Evolutionary conservation across 2,888 invertebrate species (phyloP).

Genomic region (Schrankia costaestrigalis): DNA sequence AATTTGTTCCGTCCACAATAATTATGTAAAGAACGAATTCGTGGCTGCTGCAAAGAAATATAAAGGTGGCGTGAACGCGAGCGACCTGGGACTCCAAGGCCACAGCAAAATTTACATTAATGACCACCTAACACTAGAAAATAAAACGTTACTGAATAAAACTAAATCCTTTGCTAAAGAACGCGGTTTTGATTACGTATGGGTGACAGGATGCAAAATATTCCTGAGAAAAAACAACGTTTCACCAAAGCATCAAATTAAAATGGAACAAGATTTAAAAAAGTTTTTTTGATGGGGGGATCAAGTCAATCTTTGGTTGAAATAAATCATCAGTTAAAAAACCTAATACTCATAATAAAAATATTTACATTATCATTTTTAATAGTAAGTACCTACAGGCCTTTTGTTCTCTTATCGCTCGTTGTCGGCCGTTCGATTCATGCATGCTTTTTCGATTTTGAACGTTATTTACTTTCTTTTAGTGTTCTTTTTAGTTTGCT

Average conservation of each 20-base stretch:
- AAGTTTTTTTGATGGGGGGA: not conserved
- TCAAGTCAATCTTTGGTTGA: not conserved
- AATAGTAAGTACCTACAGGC: not conserved
- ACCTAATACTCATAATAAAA: not conserved
- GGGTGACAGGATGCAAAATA: conserved; percentile 5
- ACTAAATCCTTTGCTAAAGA: conserved; percentile 1
- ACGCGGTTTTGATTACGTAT: conserved; percentile 1
- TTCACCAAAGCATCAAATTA: not conserved
- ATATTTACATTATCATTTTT: conserved; percentile 2
- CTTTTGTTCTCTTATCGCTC: conserved; percentile 7
- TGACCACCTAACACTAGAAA: not conserved
- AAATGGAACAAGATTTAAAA: not conserved
- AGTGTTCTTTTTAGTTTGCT: not conserved
- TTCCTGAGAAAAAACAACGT: not conserved
- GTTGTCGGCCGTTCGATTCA: not conserved
- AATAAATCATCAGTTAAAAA: not conserved
- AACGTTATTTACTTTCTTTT: not conserved
- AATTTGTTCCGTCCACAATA: not conserved
- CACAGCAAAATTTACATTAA: too few relatives aligned
- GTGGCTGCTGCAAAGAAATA: not conserved
- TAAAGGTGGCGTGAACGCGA: not conserved
- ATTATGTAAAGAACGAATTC: too few relatives aligned
- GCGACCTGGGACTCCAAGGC: not conserved
- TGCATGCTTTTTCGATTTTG: not conserved
- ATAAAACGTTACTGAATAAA: conserved; percentile 3